Conservation (phyloP, 1,140 invertebrate species). For the Drosophila ananassae region DNA sequence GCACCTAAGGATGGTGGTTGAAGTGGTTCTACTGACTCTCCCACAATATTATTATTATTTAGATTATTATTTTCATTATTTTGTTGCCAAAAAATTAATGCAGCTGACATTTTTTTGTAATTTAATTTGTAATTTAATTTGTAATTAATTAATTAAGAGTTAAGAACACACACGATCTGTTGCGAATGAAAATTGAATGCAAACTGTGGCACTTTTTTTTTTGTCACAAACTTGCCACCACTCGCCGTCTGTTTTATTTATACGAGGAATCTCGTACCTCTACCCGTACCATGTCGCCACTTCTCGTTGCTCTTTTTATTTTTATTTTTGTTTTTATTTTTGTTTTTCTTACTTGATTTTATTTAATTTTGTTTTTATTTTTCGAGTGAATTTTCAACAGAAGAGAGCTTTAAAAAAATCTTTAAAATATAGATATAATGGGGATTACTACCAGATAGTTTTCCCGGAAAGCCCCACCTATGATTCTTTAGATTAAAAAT, state of each 20-base stretch:
- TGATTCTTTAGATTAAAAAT: no score
- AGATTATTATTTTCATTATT: constrained; percentile 36
- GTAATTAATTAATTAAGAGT: not conserved
- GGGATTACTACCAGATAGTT: no score
- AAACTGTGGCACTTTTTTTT: constrained; percentile 63
- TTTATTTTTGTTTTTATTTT: not conserved
- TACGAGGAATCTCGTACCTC: constrained; percentile 39
- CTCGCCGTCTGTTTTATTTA: constrained; percentile 58
- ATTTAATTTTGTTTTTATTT: not conserved
- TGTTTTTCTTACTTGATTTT: not conserved
- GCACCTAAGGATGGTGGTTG: not conserved
- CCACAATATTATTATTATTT: not conserved
- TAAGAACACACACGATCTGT: constrained; percentile 53
- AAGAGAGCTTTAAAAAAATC: no score
- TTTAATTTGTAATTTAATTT: not conserved
- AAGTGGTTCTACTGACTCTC: not conserved
- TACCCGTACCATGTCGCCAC: not conserved
- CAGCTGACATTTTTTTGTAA: constrained; percentile 36
- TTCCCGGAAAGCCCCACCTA: no score
- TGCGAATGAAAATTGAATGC: constrained; percentile 71
- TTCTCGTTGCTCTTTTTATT: constrained; percentile 4
- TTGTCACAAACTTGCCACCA: constrained; percentile 51
- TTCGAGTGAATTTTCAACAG: not conserved
- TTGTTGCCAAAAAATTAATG: constrained; percentile 65
- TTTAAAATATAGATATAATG: no score